These are phyloP conservation scores for Nomada flava DNA, from an alignment of 2,888 invertebrate species.

Conservation along the genomic window DNA sequence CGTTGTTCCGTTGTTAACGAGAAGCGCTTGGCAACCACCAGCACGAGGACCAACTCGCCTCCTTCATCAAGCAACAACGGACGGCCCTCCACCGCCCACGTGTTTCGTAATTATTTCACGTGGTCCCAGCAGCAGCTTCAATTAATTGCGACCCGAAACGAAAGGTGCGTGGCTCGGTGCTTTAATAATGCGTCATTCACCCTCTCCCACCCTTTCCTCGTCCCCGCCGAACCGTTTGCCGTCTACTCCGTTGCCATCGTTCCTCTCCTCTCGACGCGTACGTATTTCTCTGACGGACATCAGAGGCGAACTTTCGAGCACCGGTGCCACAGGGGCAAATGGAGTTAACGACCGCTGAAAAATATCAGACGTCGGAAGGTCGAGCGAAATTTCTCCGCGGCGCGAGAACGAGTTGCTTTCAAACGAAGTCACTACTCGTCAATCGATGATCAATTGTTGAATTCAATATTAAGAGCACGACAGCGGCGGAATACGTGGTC, in stretches of 20 bases:
- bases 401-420: conserved; percentile 23
- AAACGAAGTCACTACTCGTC: not conserved
- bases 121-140: conserved; percentile 64
- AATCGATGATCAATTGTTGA: conserved; percentile 10
- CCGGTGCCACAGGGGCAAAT: conserved; percentile 35
- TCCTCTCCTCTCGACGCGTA: conserved; percentile 2
- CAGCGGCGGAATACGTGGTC: no score
- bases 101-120: conserved; percentile 71
- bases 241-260: conserved; percentile 14
- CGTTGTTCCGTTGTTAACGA: conserved; percentile 30
- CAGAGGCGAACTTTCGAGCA: conserved; percentile 46
- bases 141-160: conserved; percentile 70
- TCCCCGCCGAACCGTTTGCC: conserved; percentile 18
- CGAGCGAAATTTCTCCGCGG: conserved; percentile 1
- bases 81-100: conserved; percentile 52
- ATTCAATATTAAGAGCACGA: not conserved
- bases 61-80: conserved; percentile 50
- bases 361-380: conserved; percentile 36
- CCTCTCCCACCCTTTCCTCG: conserved; percentile 16
- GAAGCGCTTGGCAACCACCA: conserved; percentile 14
- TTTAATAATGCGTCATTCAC: conserved; percentile 68
- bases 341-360: conserved; percentile 63
- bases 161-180: conserved; percentile 51
- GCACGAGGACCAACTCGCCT: conserved; percentile 40
- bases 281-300: conserved; percentile 50